A percentile compares a stretch with the other conserved stretches of the same genome.
Evolutionary conservation across 2,888 invertebrate species (phyloP).

Genomic region (Macrosiphum euphorbiae): DNA sequence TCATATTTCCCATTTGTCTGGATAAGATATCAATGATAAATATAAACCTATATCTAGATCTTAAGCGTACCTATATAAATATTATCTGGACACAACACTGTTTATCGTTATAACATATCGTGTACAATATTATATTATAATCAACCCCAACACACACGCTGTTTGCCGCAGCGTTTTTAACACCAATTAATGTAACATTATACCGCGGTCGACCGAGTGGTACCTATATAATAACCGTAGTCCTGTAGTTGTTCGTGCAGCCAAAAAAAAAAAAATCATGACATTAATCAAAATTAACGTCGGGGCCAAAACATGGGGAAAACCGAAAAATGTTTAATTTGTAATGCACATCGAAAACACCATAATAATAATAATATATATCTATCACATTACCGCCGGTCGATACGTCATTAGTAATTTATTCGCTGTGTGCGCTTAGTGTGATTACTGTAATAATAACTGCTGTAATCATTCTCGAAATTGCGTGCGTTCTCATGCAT

Average conservation of each 20-base stretch:
- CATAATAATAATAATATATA: not conserved
- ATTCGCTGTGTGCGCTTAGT: slow-evolving; percentile 21
- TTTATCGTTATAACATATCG: too few relatives aligned
- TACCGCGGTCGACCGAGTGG: not conserved
- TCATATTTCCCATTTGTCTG: too few relatives aligned
- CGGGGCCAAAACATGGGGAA: too few relatives aligned
- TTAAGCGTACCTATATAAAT: too few relatives aligned
- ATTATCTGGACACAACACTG: too few relatives aligned
- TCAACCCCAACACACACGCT: too few relatives aligned
- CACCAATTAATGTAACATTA: not conserved
- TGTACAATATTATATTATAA: too few relatives aligned
- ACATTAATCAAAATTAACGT: slow-evolving; percentile 30
- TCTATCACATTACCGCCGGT: not conserved
- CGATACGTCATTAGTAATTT: slow-evolving; percentile 33
- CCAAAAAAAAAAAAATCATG: not conserved
- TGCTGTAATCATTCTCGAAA: slow-evolving; percentile 41
- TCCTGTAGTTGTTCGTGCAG: not conserved
- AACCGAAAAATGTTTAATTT: slow-evolving; percentile 27
- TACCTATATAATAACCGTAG: not conserved
- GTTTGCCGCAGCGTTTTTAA: too few relatives aligned
- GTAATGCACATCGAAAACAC: not conserved
- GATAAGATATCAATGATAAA: too few relatives aligned
- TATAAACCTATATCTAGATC: too few relatives aligned
- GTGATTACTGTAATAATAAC: slow-evolving; percentile 34
- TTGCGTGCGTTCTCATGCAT: slow-evolving; percentile 27